Evolutionary conservation across 2,888 invertebrate genomes (phyloP), one percentile per base, ranked within the genome.

Genomic region (Platerodrilus igneus): DNA sequence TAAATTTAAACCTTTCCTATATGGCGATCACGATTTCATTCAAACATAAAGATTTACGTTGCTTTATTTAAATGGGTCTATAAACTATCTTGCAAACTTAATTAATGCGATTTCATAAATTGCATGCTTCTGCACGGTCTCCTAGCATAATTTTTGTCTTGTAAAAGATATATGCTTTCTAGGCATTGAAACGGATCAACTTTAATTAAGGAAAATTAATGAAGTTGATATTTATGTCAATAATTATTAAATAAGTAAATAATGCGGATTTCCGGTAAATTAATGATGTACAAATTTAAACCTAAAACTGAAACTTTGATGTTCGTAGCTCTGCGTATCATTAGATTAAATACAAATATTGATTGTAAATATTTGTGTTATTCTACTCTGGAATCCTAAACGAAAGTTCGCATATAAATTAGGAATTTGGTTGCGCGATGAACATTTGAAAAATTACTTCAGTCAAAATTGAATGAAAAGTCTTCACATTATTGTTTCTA

Each of bases 11-110:
- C 55, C 58, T 58, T n/a, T 60, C 60, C 63, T 62, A 60, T 64
- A 61, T 60, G 63, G 62, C 60, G 62, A 63, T 63, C 66, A 66
- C 64, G 64, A 66, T 60, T 60, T 54, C 36, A 56, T 56, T 56
- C n/a, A n/a, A 53, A 58, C 57, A 55, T 59, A 58, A 62, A 64
- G 63, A 64, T 64, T 64, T 64, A 64, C 58, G 57, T 58, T 53
- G 57, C 63, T 63, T 64, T 63, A 64, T 64, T 64, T 63, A 64
- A 63, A 62, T 56, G 51, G 51, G 58, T 58, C 52, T 59, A 63
- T 63, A 64, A 63, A 63, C 60, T 61, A 64, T 63, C 60, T 56
- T 53, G 44, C 10, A 17, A 9, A 23, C 19, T 32, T 37, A 42
- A 42, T 42, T 58, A 52, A 51, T 33, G 10, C 16, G 10, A 37